Percentiles rank a stretch among this genome's conserved stretches.
These are phyloP conservation scores for Eclectus roratus DNA, from an alignment of 2,113 vertebrate species.

Conservation along the genomic window DNA sequence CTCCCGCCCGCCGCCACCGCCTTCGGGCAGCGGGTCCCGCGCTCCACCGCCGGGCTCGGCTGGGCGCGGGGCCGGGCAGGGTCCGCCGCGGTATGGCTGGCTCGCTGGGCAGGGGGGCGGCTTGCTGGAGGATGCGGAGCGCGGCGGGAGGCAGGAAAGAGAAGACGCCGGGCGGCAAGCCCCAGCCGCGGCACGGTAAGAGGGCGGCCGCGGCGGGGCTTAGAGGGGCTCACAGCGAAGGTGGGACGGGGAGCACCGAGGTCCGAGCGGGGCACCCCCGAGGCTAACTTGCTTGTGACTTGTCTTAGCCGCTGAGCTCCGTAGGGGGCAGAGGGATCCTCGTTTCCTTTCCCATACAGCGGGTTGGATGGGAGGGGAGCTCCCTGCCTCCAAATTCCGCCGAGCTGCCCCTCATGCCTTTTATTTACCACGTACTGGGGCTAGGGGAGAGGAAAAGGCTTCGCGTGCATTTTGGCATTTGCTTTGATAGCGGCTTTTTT, in stretches of 20 bases:
- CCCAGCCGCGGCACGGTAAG: constrained; percentile 65
- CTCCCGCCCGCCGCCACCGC: neutral
- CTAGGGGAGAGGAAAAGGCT: rapidly evolving
- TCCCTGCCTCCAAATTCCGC: neutral
- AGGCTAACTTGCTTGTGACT: neutral
- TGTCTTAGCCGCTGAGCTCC: neutral
- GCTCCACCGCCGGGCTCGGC: neutral
- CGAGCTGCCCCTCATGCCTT: neutral
- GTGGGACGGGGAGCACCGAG: neutral
- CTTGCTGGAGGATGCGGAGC: constrained; percentile 65
- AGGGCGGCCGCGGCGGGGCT: neutral
- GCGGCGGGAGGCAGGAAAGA: constrained; percentile 41
- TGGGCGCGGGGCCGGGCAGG: neutral
- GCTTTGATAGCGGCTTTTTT: neutral
- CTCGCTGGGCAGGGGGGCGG: constrained; percentile 44
- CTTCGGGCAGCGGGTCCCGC: neutral
- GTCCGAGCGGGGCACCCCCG: neutral
- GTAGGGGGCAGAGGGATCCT: rapidly evolving
- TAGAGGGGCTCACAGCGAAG: neutral
- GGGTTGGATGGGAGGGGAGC: neutral
- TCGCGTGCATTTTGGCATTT: neutral
- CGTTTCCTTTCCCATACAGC: too few relatives aligned
- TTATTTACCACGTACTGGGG: neutral
- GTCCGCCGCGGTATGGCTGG: neutral
- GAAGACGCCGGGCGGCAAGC: constrained; percentile 13